Evolutionary conservation across 2,888 invertebrate species (phyloP).

Genomic region (Drosophila emarginata): DNA sequence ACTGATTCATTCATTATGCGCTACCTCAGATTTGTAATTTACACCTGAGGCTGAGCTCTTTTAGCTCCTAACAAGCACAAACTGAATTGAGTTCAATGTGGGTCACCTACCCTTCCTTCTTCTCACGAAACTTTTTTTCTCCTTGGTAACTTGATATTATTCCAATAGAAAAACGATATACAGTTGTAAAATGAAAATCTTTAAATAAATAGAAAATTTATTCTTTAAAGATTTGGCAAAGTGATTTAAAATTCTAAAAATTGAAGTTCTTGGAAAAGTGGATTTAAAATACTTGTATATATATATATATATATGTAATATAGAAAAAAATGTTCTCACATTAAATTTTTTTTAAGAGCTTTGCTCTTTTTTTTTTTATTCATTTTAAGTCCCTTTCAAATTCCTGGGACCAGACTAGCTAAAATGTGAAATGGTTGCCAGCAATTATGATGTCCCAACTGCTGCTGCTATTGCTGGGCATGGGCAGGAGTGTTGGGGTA

Average conservation of each 20-base stretch:
- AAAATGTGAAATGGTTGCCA: slow-evolving; percentile 63
- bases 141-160: neutral
- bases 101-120: neutral
- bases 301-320: too few relatives aligned
- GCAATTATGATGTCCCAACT: slow-evolving; percentile 56
- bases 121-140: neutral
- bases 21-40: slow-evolving; percentile 71
- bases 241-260: neutral
- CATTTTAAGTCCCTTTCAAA: slow-evolving; percentile 2
- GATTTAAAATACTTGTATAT: neutral
- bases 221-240: neutral
- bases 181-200: neutral
- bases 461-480: slow-evolving; percentile 2
- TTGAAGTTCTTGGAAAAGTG: neutral
- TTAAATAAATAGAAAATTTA: too few relatives aligned
- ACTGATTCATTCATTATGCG: slow-evolving; percentile 69
- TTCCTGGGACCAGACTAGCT: slow-evolving; percentile 46
- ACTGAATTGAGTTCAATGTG: slow-evolving; percentile 6
- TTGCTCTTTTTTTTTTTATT: neutral
- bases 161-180: neutral
- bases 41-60: slow-evolving; percentile 57
- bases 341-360: slow-evolving; percentile 15
- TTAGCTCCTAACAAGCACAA: neutral
- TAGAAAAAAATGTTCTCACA: neutral
- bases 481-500: neutral